Evolutionary conservation across 37 sponge, comb jelly and placozoan genomes (phyloP), one percentile per base, ranked within the genome.

Genomic region (Eunapius fragilis): DNA sequence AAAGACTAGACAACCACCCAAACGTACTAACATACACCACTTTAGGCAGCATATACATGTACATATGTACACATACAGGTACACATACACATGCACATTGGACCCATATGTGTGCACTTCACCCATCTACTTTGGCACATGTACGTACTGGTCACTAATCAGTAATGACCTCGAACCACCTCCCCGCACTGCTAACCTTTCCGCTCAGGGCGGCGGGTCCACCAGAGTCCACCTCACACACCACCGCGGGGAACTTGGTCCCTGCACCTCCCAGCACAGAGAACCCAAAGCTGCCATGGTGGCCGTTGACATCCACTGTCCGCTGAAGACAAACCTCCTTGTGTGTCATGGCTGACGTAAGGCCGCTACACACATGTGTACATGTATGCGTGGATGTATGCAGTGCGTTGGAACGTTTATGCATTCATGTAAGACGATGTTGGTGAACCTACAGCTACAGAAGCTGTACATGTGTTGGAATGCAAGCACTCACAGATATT

Each of bases 261-360:
- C 87, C 90, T 82, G 79, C 76, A 34, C 97, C 97, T 19, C 97
- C 97, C 45, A 93, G 81, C 11, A 96, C 90, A 28, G 94, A 92
- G 77, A 96, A 93, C 2, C 97, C 97, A 89, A 96, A 96, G 4
- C 87, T 80, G 12, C 86, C 91, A 6, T 11, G 76, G 27, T 69
- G 68, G 10, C 75, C 84, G 24, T 71, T 31, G 10, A 41, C 36
- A 17, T 49, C 78, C 22, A 24, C 13, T n/a, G 77, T 68, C 28
- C 91, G 7, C 78, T 86, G 80, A 34, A 91, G 79, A 74, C 69
- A 37, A 22, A 87, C 80, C 25, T 30, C 38, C 75, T 86, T 87
- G 14, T 58, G 58, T 58, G 58, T 19, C 58, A 58, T 58, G 58
- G 6, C 58, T 58, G 22, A 17, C 6, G 14, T 2, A 58, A 11